Evolutionary conservation across 2,888 invertebrate genomes (phyloP), one percentile per base, ranked within the genome.

Genomic region (Lasioglossum zephyrum): DNA sequence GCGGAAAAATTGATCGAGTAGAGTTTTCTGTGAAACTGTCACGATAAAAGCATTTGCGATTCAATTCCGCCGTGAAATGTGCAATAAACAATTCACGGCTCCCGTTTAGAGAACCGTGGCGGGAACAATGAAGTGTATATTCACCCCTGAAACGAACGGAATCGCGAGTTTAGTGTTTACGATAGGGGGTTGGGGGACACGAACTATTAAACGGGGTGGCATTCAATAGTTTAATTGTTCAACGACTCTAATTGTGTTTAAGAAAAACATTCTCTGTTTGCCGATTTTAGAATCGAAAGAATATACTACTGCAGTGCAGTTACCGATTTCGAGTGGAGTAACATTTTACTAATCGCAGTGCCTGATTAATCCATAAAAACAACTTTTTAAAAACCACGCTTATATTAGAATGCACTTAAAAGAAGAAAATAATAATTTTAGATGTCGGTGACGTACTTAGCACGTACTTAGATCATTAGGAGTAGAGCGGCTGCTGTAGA

Each of bases 81-180:
- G 66, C 39, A 9, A 41, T 36, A 74, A 79, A 75, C 81, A 53
- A 63, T 73, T 26, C 49, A n/a, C 31, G 16, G 16, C 31, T 31
- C 60, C 13, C 36, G 36, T 16, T 49, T 31, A 41, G 16, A 6
- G 8, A 18, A 36, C 9, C 49, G 5, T 47, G 13, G 8, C 13
- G 36, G 31, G 63, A 63, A 76, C 44, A 47, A 76, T 76, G 63
- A 31, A 22, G 44, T 44, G 63, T 31, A 63, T 53, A 47, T 31
- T 57, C 73, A 81, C 49, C 72, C 18, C 16, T n/a, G 44, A 57
- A 70, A 31, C 60, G 60, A 63, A 31, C 72, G 60, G n/a, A 80
- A 82, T n/a, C 53, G 69, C 16, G 39, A 36, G 53, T 70, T 69
- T 44, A 36, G 16, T 16, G 73, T 36, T 66, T 53, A 79, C 66